Evolutionary conservation across 2,888 invertebrate genomes (phyloP).

Genomic region (Polyploca ridens): DNA sequence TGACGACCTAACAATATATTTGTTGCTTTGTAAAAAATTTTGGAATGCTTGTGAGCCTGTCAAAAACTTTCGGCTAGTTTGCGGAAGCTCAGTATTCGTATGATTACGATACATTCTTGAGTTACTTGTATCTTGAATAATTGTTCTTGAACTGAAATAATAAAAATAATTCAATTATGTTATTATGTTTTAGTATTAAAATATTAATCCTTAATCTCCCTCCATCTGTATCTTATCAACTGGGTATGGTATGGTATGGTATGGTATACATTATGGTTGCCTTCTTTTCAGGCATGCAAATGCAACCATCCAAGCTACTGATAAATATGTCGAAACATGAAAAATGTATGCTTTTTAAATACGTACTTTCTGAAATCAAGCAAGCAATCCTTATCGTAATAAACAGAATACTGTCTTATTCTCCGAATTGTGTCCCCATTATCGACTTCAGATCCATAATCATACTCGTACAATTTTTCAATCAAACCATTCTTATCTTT

Average conservation of each 20-base stretch:
- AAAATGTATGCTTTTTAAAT: not conserved
- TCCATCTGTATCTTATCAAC: too few species aligned
- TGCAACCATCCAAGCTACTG: not conserved
- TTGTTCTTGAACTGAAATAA: conserved; percentile 41
- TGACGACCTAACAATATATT: conserved; percentile 36
- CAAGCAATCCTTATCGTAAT: conserved; percentile 70
- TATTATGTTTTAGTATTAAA: too few species aligned
- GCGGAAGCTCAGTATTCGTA: conserved; percentile 16
- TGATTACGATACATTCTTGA: not conserved
- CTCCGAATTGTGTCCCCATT: conserved; percentile 66
- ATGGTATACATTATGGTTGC: too few species aligned
- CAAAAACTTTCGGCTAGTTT: conserved; percentile 53
- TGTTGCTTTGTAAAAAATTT: conserved; percentile 59
- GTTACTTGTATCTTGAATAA: conserved; percentile 14
- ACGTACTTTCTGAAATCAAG: conserved; percentile 63
- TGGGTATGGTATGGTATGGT: too few species aligned
- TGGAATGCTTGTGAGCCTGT: conserved; percentile 69
- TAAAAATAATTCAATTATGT: too few species aligned
- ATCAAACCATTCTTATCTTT: conserved; percentile 75
- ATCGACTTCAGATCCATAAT: conserved; percentile 57
- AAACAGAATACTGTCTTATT: conserved; percentile 75
- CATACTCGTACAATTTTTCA: conserved; percentile 73
- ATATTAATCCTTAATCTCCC: too few species aligned
- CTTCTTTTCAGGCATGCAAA: not conserved
- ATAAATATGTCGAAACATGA: not conserved